These are phyloP conservation scores for Zoanthus sociatus DNA, from an alignment of 92 coral and sea anemone species.

Conservation along the genomic window DNA sequence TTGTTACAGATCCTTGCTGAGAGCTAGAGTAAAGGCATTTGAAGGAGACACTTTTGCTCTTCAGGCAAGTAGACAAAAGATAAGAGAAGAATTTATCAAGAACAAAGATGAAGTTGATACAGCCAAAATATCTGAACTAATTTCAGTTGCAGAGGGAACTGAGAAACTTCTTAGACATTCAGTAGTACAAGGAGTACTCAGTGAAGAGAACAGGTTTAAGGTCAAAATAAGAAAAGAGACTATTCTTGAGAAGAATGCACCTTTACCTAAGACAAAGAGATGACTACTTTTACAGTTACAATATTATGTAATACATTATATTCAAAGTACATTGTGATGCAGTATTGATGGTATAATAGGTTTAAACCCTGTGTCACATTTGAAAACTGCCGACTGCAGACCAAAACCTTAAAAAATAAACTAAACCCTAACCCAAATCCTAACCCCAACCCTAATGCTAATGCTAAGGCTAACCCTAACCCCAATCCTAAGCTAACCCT, in stretches of 20 bases:
- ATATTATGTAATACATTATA: no score
- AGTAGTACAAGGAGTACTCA: constrained; percentile 87
- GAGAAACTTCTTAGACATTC: constrained; percentile 79
- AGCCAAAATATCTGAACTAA: constrained; percentile 79
- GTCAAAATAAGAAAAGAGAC: constrained; percentile 78
- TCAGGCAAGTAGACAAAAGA: constrained; percentile 82
- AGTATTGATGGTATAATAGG: no score
- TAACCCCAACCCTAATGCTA: no score
- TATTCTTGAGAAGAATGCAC: constrained; percentile 84
- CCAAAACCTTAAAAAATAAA: no score
- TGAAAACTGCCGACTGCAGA: no score
- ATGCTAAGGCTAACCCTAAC: no score
- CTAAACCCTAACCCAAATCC: no score
- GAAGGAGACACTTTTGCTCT: constrained; percentile 76
- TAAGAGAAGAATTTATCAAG: constrained; percentile 77
- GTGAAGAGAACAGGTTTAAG: constrained; percentile 57
- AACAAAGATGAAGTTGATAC: constrained; percentile 80
- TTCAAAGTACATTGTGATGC: no score
- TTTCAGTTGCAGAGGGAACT: constrained; percentile 78
- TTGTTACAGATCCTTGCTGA: constrained; percentile 86
- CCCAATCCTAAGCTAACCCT: no score
- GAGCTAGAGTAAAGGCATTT: constrained; percentile 85
- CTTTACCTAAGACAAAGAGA: constrained; percentile 58
- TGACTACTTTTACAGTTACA: neutral
- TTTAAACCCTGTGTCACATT: no score